Evolutionary conservation across 2,888 invertebrate species (phyloP).

Genomic region (Fissipunctia ypsillon): DNA sequence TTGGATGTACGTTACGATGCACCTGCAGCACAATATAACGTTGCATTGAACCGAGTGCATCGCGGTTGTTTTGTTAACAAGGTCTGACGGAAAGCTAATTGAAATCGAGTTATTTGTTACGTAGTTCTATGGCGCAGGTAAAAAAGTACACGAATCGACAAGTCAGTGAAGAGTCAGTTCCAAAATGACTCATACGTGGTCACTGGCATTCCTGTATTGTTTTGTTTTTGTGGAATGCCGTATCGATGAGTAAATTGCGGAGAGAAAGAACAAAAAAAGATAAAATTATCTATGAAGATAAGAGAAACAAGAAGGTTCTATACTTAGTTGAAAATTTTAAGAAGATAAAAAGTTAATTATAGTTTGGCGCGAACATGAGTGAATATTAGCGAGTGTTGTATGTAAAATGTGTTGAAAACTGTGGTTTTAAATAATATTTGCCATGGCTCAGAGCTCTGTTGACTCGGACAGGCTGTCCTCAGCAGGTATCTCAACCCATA

Average conservation of each 20-base stretch:
- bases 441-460: conserved; percentile 87
- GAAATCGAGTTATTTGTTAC: conserved; percentile 80
- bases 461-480: conserved; percentile 89
- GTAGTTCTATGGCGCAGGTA: conserved; percentile 78
- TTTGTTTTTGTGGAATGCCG: conserved; percentile 86
- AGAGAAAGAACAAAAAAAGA: conserved; percentile 63
- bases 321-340: conserved; percentile 60
- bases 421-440: conserved; percentile 56
- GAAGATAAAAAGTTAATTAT: conserved; percentile 19
- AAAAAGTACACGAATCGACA: conserved; percentile 76
- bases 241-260: conserved; percentile 81
- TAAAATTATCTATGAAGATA: conserved; percentile 64
- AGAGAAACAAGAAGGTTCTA: conserved; percentile 59
- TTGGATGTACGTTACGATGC: conserved; percentile 84
- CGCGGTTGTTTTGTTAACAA: conserved; percentile 78
- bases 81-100: conserved; percentile 74
- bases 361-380: conserved; percentile 60
- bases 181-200: conserved; percentile 88
- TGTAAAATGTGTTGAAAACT: conserved; percentile 59
- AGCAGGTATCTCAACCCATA: conserved; percentile 88
- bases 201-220: conserved; percentile 83
- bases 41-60: conserved; percentile 76
- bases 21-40: conserved; percentile 85
- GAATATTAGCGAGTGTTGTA: conserved; percentile 37
- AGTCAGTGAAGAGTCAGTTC: conserved; percentile 77